phyloP scores from a whole-genome alignment of 2,797 vertebrate genomes.

The Onychomys torridus region DNA sequence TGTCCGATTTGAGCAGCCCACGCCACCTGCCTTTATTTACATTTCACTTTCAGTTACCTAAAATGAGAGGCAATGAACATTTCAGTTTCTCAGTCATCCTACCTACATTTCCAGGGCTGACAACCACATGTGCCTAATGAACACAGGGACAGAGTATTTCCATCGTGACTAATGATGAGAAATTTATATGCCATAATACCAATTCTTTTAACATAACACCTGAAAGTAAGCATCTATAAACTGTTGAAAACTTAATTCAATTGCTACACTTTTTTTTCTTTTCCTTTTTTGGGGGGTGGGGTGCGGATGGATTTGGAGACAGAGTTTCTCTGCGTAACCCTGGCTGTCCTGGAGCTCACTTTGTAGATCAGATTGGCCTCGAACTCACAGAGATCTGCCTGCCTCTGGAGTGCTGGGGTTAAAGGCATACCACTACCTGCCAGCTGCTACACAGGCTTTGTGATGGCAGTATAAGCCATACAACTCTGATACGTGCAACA shows the following conservation, averaged over 20 bases:
- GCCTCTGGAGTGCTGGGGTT: not conserved
- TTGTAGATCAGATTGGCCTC: not conserved
- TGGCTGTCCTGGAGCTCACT: not conserved
- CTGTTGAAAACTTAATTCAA: not conserved
- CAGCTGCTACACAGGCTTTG: not conserved
- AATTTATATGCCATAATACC: not conserved
- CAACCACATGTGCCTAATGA: not conserved
- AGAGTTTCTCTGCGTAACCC: not conserved
- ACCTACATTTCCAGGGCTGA: not conserved
- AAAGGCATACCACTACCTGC: not conserved
- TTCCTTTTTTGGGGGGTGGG: not conserved
- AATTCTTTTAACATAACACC: conserved; percentile 8
- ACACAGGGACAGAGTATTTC: not conserved
- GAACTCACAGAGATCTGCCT: not conserved
- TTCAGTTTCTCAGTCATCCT: not conserved
- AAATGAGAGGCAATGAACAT: not conserved
- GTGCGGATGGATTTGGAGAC: not conserved
- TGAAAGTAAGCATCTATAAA: not conserved
- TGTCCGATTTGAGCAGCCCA: not conserved
- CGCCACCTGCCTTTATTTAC: not conserved
- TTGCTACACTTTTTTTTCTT: not conserved
- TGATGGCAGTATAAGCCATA: not conserved
- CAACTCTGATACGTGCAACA: not conserved
- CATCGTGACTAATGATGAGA: not conserved
- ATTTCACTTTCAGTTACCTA: conserved; percentile 30